Evolutionary conservation across 2,888 invertebrate genomes (phyloP), one percentile per base, ranked within the genome.

Genomic region (Nomada goodeniana): DNA sequence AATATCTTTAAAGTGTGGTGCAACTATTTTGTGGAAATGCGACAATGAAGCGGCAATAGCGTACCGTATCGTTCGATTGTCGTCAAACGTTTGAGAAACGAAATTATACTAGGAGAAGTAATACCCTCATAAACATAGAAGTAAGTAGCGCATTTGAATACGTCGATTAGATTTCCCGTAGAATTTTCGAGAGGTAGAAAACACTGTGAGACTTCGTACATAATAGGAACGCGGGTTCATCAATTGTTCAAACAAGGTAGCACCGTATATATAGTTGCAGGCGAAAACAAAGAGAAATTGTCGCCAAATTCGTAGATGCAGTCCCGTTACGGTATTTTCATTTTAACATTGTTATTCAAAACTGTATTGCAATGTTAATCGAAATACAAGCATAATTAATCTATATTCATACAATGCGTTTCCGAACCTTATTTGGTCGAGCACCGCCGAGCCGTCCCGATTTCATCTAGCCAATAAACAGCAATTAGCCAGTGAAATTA

Each of bases 281-380:
- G 4, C 26, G 15, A 13, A 13, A 36, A 20, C 20, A 26, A 13
- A 36, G 13, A 15, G 65, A 50, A 65, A 74, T 74, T 74, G 50
- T 74, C 47, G 65, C 73, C 47, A 20, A 64, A 65, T 55, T 55
- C 29, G 59, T 57, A 15, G 23, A 59, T 9, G n/a, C 59, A 59
- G 42, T 60, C n/a, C 50, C 50, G 57, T 59, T 57, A 59, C 50
- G 59, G 65, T 9, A 74, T 74, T 74, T 67, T 74, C 74, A 59
- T 74, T 47, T 50, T 36, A 65, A 52, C 36, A n/a, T 67, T 74
- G 42, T 67, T 67, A 50, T 50, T 57, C 18, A 42, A 36, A 59
- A 50, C 65, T 50, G 65, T 13, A 36, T 74, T 36, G 59, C 36
- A 65, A 74, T 65, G 65, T 65, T 67, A 42, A 67, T 59, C 67